These are phyloP conservation scores for Poeciliopsis turrubarensis DNA, from an alignment of 2,113 vertebrate genomes.

Conservation along the genomic window DNA sequence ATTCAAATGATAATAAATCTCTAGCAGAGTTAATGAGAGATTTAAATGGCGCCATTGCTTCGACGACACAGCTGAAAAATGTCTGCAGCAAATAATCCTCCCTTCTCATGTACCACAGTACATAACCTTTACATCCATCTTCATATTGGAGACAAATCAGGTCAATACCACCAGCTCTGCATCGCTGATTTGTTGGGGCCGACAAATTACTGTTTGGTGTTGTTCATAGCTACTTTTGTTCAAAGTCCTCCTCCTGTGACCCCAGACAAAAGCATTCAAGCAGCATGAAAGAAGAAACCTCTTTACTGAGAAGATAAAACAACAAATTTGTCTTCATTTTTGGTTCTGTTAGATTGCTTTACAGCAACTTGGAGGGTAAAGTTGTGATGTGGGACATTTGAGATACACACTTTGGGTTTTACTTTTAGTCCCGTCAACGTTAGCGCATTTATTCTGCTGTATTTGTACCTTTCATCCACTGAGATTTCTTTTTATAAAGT, in stretches of 20 bases:
- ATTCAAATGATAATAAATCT: constrained; percentile 75
- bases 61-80: constrained; percentile 71
- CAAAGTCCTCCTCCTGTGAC: constrained; percentile 12
- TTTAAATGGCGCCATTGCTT: constrained; percentile 71
- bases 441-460: no score
- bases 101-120: constrained; percentile 54
- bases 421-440: no score
- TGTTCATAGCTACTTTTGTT: constrained; percentile 8
- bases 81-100: constrained; percentile 62
- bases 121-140: constrained; percentile 62
- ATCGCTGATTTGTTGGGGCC: constrained; percentile 31
- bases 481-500: no score
- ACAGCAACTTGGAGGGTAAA: no score
- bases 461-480: no score
- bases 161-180: constrained; percentile 48
- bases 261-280: constrained; percentile 16
- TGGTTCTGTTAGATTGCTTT: neutral
- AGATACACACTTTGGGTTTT: no score
- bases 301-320: neutral
- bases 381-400: no score
- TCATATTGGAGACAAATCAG: constrained; percentile 56
- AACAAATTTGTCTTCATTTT: constrained; percentile 9
- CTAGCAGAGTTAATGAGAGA: constrained; percentile 73
- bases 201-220: constrained; percentile 13
- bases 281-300: constrained; percentile 3